phyloP scores from a whole-genome alignment of 2,113 vertebrate species.

The Zosterops borbonicus region DNA sequence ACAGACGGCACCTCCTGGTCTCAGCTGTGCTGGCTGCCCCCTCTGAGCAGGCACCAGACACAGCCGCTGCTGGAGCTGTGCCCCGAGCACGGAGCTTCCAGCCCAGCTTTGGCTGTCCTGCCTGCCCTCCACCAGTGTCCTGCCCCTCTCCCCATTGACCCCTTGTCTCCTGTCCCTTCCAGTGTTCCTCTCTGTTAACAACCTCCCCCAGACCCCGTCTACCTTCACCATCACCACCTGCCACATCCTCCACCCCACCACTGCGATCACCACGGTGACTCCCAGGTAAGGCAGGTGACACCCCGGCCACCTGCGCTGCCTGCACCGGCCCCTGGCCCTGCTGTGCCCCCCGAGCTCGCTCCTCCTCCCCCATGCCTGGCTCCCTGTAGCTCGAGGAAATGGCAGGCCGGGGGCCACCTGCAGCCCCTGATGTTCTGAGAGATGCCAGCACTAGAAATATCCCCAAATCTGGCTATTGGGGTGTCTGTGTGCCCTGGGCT shows the following conservation, averaged over 20 bases:
- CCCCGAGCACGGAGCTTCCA: background rate
- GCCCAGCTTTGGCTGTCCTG: background rate
- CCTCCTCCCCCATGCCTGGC: background rate
- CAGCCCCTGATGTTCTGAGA: slow-evolving; percentile 40
- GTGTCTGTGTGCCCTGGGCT: background rate
- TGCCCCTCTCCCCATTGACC: background rate
- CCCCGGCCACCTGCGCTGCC: background rate
- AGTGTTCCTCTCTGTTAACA: slow-evolving; percentile 80
- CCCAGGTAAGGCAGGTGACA: slow-evolving; percentile 74
- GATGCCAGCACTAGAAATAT: slow-evolving; percentile 18
- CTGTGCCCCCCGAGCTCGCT: background rate
- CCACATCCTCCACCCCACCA: slow-evolving; percentile 78
- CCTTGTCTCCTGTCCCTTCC: slow-evolving; percentile 67
- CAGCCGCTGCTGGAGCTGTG: background rate
- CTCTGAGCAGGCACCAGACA: background rate
- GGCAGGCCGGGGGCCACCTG: slow-evolving; percentile 37
- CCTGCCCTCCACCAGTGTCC: background rate
- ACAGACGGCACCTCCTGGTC: background rate
- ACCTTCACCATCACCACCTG: slow-evolving; percentile 84
- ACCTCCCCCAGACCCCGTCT: slow-evolving; percentile 80
- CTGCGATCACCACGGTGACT: slow-evolving; percentile 74
- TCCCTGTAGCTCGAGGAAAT: background rate
- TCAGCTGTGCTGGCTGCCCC: background rate
- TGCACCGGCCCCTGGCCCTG: background rate
- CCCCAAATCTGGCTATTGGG: background rate